These are phyloP conservation scores for Zaprionus davidi DNA, from an alignment of 1,140 invertebrate species.

Conservation along the genomic window DNA sequence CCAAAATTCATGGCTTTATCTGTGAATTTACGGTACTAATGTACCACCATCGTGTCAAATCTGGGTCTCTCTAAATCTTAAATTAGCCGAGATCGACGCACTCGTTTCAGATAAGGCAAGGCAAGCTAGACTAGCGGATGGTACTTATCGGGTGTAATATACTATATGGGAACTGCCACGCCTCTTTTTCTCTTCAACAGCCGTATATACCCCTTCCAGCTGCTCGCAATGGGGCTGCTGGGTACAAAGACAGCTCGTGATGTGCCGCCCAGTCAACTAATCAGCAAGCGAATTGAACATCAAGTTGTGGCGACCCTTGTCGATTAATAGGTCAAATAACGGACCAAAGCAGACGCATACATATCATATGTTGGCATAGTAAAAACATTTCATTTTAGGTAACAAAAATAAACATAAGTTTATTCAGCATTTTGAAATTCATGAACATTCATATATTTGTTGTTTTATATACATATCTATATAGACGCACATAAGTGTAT, in stretches of 20 bases:
- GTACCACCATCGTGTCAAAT: not conserved
- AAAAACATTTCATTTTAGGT: conserved; percentile 12
- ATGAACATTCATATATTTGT: conserved; percentile 4
- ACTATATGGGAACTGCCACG: not conserved
- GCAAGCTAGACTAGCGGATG: not conserved
- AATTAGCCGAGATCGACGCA: not conserved
- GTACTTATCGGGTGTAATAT: not conserved
- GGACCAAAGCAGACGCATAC: conserved; percentile 8
- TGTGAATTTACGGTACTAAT: not conserved
- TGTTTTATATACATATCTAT: conserved; percentile 2
- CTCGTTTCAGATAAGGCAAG: not conserved
- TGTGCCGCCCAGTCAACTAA: not conserved
- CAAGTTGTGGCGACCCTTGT: conserved; percentile 8
- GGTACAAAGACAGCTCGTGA: not conserved
- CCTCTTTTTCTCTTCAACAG: not conserved
- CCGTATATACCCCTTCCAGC: not conserved
- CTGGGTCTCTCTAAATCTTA: not conserved
- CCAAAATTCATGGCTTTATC: conserved; percentile 7
- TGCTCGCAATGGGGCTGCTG: not conserved
- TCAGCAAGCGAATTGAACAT: conserved; percentile 8
- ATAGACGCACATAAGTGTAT: conserved; percentile 6
- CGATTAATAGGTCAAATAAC: conserved; percentile 10
- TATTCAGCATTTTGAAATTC: conserved; percentile 9
- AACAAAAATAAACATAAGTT: conserved; percentile 12
- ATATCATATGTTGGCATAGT: conserved; percentile 2